These are phyloP conservation scores for Eristalinus sepulchralis DNA, from an alignment of 2,888 invertebrate species.

Conservation along the genomic window DNA sequence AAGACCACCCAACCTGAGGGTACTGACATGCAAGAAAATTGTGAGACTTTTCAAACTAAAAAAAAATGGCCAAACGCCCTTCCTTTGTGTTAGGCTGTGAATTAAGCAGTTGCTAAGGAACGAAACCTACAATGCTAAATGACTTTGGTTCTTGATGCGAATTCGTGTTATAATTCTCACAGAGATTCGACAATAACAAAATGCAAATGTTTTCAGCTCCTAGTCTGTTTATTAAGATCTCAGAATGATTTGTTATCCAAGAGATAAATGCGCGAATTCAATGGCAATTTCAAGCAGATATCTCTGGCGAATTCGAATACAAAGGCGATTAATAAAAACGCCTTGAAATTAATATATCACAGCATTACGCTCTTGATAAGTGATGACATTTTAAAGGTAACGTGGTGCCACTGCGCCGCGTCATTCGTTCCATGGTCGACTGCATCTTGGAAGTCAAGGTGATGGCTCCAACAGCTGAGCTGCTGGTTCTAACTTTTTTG, in stretches of 20 bases:
- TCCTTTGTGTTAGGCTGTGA: too few relatives aligned
- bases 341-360: neutral
- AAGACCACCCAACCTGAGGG: too few relatives aligned
- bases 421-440: neutral
- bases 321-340: neutral
- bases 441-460: neutral
- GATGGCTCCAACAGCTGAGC: neutral
- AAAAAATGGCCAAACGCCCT: too few relatives aligned
- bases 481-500: neutral
- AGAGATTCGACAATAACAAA: neutral
- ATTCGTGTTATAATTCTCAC: neutral
- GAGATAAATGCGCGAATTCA: neutral
- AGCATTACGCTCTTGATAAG: neutral
- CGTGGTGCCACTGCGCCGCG: neutral
- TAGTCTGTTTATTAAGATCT: neutral
- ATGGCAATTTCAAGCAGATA: neutral
- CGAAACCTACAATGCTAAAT: too few relatives aligned
- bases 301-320: neutral
- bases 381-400: neutral
- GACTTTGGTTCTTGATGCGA: too few relatives aligned
- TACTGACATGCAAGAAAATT: too few relatives aligned
- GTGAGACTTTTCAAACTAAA: too few relatives aligned
- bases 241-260: conserved; percentile 9
- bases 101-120: too few relatives aligned
- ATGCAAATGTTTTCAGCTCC: neutral